phyloP scores from a whole-genome alignment of 2,797 vertebrate species.

The Typhlichthys subterraneus region DNA sequence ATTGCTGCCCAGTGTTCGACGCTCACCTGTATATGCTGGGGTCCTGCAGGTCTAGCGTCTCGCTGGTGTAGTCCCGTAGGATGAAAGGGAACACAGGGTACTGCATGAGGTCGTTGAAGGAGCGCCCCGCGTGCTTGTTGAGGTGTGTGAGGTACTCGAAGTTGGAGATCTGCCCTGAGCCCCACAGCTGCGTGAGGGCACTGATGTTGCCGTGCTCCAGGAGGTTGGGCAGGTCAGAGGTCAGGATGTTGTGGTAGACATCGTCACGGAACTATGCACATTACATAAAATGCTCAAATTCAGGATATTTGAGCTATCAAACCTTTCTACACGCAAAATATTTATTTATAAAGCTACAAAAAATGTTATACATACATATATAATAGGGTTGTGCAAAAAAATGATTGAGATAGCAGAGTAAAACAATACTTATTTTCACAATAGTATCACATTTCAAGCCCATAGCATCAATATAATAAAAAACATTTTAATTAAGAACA shows the following conservation, averaged over 20 bases:
- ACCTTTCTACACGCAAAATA: no score
- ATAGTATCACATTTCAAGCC: no score
- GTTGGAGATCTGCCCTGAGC: constrained; percentile 95
- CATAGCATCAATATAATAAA: no score
- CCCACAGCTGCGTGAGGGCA: constrained; percentile 95
- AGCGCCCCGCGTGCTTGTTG: constrained; percentile 98
- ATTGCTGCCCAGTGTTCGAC: not conserved
- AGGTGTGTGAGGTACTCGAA: constrained; percentile 98
- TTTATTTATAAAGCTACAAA: no score
- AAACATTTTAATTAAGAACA: no score
- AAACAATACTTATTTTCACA: no score
- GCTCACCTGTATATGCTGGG: constrained; percentile 85
- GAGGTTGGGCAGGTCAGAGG: constrained; percentile 93
- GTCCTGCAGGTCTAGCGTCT: constrained; percentile 90
- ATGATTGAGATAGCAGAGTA: no score
- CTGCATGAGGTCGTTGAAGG: constrained; percentile 99
- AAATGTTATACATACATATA: no score
- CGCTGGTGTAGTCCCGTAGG: constrained; percentile 90
- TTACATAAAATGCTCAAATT: not conserved
- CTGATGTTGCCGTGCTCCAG: constrained; percentile 97
- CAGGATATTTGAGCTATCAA: no score
- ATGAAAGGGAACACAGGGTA: constrained; percentile 99
- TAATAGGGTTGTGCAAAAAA: no score
- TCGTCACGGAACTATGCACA: constrained; percentile 89
- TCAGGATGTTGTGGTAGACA: constrained; percentile 95